phyloP scores from a whole-genome alignment of 2,113 vertebrate genomes.

The Chlorodrepanis virens region DNA sequence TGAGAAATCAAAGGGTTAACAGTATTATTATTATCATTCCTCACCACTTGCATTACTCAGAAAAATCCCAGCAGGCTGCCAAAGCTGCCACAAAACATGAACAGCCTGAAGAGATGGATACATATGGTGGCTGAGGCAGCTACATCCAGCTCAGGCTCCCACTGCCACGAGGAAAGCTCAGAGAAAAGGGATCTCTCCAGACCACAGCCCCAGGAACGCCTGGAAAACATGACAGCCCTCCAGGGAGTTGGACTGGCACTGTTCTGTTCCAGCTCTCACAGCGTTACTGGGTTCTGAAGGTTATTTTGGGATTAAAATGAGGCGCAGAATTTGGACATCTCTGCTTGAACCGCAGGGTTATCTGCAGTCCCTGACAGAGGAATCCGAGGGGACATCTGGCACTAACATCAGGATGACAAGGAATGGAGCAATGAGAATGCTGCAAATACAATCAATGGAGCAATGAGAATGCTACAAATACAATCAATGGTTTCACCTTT shows the following conservation, averaged over 20 bases:
- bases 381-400: background rate
- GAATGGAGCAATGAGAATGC: background rate
- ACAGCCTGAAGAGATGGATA: background rate
- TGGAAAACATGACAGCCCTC: rapidly evolving
- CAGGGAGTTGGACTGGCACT: background rate
- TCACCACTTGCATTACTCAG: background rate
- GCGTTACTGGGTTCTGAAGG: background rate
- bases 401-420: background rate
- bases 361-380: background rate
- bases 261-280: background rate
- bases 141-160: background rate
- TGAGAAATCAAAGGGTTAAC: background rate
- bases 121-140: background rate
- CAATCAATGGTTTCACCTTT: background rate
- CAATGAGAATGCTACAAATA: background rate
- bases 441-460: background rate
- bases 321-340: background rate
- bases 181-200: background rate
- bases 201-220: rapidly evolving
- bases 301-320: background rate
- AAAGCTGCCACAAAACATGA: background rate
- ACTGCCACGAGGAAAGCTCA: background rate
- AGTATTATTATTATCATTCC: background rate
- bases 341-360: background rate
- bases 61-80: background rate